Conservation (phyloP, 2,113 vertebrate species). For the Thamnaconus septentrionalis region DNA sequence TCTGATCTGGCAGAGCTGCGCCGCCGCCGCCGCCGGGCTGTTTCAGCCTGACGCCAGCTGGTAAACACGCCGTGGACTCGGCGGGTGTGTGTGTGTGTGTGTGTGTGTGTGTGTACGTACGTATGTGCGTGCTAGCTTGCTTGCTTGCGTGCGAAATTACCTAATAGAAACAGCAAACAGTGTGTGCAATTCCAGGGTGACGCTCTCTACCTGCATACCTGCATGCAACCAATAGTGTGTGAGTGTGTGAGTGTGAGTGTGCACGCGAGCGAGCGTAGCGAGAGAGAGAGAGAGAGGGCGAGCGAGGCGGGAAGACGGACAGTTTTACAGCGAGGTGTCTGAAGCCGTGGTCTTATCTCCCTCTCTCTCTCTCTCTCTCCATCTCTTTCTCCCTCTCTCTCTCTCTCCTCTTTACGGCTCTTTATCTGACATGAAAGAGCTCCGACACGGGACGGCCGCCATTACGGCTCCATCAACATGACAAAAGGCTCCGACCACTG, state of each 20-base stretch:
- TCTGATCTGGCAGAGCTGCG: constrained; percentile 61
- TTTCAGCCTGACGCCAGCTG: constrained; percentile 64
- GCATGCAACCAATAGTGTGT: constrained; percentile 13
- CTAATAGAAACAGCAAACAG: constrained; percentile 4
- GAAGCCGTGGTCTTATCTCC: constrained; percentile 86
- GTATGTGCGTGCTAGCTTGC: constrained; percentile 44
- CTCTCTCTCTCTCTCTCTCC: constrained; percentile 47
- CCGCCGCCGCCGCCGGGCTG: constrained; percentile 48
- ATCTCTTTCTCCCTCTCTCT: constrained; percentile 73
- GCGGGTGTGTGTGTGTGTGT: constrained; percentile 34
- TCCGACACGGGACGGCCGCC: constrained; percentile 72
- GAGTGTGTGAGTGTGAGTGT: neutral
- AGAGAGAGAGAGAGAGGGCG: constrained; percentile 13
- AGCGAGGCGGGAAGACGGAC: constrained; percentile 37
- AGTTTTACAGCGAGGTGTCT: constrained; percentile 90
- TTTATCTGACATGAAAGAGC: constrained; percentile 80
- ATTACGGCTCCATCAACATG: constrained; percentile 80
- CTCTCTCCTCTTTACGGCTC: constrained; percentile 76
- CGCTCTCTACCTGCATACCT: constrained; percentile 25
- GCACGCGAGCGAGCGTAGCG: too few species aligned
- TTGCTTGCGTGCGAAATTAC: constrained; percentile 16
- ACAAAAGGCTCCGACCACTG: constrained; percentile 67
- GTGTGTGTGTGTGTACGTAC: constrained; percentile 12
- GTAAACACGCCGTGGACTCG: constrained; percentile 64
- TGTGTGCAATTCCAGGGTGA: neutral